phyloP scores from a whole-genome alignment of 92 coral and sea anemone genomes.

The Paragorgia papillata region DNA sequence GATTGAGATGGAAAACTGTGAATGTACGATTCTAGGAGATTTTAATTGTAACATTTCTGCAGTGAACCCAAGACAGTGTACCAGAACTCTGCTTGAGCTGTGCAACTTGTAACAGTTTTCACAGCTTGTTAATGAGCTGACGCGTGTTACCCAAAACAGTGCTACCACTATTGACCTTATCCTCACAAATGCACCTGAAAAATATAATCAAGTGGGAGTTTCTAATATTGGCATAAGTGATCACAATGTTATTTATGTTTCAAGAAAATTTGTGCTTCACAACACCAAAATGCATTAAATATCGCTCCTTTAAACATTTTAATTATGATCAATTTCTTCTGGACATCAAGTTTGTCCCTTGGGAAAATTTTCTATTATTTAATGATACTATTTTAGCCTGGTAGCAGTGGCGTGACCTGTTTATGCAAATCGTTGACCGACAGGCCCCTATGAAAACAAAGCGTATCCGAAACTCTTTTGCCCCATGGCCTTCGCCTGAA shows the following conservation, averaged over 20 bases:
- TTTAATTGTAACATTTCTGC: constrained; percentile 27
- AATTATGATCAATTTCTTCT: too few relatives aligned
- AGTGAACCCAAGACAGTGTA: not conserved
- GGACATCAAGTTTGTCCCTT: constrained; percentile 21
- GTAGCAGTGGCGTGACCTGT: too few relatives aligned
- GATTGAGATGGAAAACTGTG: constrained; percentile 13
- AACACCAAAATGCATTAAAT: too few relatives aligned
- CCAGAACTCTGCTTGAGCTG: constrained; percentile 30
- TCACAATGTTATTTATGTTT: constrained; percentile 23
- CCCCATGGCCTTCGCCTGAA: too few relatives aligned
- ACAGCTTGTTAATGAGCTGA: constrained; percentile 27
- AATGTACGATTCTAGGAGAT: constrained; percentile 27
- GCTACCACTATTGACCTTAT: constrained; percentile 33
- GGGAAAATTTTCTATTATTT: constrained; percentile 20
- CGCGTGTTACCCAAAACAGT: constrained; percentile 30
- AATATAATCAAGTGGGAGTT: constrained; percentile 25
- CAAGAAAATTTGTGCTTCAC: constrained; percentile 6
- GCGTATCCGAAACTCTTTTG: too few relatives aligned
- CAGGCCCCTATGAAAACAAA: too few relatives aligned
- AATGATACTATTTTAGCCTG: too few relatives aligned
- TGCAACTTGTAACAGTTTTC: constrained; percentile 22
- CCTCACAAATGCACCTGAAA: constrained; percentile 36
- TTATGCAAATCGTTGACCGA: too few relatives aligned
- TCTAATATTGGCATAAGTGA: constrained; percentile 48
- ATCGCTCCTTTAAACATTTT: constrained; percentile 39